Conservation (phyloP, 2,797 vertebrate species). For the Staurois parvus region DNA sequence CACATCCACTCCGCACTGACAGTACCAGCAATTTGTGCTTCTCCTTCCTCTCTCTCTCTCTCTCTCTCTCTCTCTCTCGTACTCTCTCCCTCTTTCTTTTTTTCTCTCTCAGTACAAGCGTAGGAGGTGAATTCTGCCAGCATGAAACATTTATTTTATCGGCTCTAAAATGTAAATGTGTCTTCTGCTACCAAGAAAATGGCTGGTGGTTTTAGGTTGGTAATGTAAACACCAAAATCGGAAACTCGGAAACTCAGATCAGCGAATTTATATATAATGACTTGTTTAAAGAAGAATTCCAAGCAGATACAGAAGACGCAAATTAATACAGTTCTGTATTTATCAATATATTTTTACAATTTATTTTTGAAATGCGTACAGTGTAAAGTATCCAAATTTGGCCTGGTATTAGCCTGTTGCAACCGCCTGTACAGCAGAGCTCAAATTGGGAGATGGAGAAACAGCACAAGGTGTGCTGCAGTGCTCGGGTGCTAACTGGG, state of each 20-base stretch:
- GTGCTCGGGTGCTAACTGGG: no score
- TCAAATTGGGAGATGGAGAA: no score
- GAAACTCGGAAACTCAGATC: not conserved
- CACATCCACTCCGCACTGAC: constrained; percentile 45
- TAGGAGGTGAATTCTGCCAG: constrained; percentile 51
- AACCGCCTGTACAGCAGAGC: no score
- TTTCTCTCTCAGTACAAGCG: constrained; percentile 33
- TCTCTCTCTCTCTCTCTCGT: not conserved
- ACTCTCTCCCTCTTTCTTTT: not conserved
- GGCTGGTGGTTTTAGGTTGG: not conserved
- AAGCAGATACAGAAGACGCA: no score
- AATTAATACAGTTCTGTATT: no score
- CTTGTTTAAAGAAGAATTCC: no score
- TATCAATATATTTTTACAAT: no score
- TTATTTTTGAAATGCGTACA: no score
- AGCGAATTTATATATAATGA: not conserved
- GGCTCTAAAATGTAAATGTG: constrained; percentile 43
- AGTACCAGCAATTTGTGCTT: constrained; percentile 56
- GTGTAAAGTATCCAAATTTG: no score
- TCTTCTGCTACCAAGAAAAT: constrained; percentile 31
- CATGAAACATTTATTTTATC: constrained; percentile 36
- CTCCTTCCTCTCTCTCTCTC: constrained; percentile 19
- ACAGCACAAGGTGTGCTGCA: no score
- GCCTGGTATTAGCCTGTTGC: no score
- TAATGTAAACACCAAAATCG: not conserved